Conservation (phyloP, 2,888 invertebrate genomes). For the Eupeodes luniger region DNA sequence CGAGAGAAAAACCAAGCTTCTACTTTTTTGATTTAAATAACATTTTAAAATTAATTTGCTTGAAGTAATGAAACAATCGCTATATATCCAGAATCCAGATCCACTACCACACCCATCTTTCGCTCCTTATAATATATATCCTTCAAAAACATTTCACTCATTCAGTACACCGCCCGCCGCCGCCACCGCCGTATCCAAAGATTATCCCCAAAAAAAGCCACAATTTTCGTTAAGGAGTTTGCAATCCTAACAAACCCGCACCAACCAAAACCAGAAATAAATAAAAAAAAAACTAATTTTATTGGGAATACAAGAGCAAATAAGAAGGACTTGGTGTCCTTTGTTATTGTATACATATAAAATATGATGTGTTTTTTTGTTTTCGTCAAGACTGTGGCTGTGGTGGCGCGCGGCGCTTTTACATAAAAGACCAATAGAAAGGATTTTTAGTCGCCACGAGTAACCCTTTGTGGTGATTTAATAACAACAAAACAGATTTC, state of each 20-base stretch:
- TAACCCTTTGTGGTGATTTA: constrained; percentile 55
- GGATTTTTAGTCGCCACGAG: constrained; percentile 47
- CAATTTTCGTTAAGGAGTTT: constrained; percentile 27
- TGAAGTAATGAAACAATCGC: constrained; percentile 54
- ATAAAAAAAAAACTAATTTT: neutral
- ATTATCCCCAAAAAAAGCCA: constrained; percentile 46
- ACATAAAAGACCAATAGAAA: constrained; percentile 6
- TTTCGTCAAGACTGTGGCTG: neutral
- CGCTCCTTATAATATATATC: too few species aligned
- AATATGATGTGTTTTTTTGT: constrained; percentile 26
- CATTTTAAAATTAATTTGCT: constrained; percentile 66
- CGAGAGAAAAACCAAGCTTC: constrained; percentile 18
- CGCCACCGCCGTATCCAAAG: constrained; percentile 22
- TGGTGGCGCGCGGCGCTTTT: neutral
- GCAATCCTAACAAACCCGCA: neutral
- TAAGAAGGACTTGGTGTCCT: constrained; percentile 29
- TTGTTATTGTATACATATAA: constrained; percentile 38
- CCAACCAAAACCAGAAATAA: too few species aligned
- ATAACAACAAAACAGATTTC: constrained; percentile 65
- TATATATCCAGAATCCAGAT: neutral
- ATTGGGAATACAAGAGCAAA: constrained; percentile 31
- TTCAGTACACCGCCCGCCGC: neutral
- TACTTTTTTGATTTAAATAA: constrained; percentile 57
- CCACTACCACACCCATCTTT: neutral
- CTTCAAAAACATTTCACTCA: constrained; percentile 10